Conservation (phyloP, 2,797 vertebrate species). For the Bradypodion pumilum region DNA sequence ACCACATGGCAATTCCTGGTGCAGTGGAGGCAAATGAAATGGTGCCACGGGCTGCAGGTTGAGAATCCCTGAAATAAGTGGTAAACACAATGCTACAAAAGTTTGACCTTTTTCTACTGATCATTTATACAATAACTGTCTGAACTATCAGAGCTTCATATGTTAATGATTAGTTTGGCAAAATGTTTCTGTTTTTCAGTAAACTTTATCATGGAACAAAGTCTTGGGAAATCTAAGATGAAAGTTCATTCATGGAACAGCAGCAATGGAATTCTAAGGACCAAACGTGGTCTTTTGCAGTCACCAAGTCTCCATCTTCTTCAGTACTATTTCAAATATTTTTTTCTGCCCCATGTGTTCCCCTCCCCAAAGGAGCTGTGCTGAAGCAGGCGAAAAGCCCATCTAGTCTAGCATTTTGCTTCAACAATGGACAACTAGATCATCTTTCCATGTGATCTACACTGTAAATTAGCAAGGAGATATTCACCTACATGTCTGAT, state of each 20-base stretch:
- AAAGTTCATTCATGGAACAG: not conserved
- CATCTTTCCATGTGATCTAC: no score
- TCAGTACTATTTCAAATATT: not conserved
- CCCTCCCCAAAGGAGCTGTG: not conserved
- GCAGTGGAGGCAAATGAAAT: no score
- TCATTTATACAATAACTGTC: not conserved
- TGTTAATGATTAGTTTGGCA: constrained; percentile 65
- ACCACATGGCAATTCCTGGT: no score
- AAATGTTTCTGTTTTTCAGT: constrained; percentile 28
- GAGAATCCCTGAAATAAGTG: no score
- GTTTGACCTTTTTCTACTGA: not conserved
- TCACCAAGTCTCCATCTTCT: not conserved
- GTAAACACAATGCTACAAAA: not conserved
- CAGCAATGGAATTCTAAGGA: not conserved
- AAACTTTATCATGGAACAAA: constrained; percentile 49
- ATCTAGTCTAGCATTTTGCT: no score
- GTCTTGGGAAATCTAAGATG: constrained; percentile 44
- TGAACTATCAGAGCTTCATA: not conserved
- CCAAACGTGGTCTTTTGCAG: not conserved
- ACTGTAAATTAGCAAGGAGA: no score
- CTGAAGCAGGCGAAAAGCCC: no score
- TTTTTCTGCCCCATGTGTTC: not conserved
- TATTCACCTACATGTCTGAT: no score
- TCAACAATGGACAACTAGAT: no score
- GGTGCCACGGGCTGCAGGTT: no score